Evolutionary conservation across 2,888 invertebrate species (phyloP).

Genomic region (Drosophila paranaensis): DNA sequence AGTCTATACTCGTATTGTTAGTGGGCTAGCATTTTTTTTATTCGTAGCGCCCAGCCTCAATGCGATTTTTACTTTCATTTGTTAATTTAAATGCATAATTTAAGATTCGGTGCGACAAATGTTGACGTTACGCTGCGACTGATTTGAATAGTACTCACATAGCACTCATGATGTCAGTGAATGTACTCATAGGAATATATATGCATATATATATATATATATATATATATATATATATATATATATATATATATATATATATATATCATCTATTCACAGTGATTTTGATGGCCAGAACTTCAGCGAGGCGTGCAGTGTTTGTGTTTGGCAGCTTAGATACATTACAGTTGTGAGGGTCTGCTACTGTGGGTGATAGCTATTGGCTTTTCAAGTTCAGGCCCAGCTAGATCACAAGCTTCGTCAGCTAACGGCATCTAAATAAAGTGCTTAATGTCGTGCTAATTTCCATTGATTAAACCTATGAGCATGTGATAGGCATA

Average conservation of each 20-base stretch:
- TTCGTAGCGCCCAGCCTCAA: constrained; percentile 63
- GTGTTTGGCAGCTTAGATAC: constrained; percentile 50
- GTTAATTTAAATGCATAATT: constrained; percentile 66
- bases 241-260: background rate
- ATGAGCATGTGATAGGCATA: constrained; percentile 53
- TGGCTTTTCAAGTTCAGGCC: constrained; percentile 1
- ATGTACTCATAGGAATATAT: constrained; percentile 17
- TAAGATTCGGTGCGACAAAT: constrained; percentile 51
- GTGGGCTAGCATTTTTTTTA: constrained; percentile 24
- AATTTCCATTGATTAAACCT: constrained; percentile 62
- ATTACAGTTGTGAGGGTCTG: constrained; percentile 12
- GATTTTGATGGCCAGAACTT: constrained; percentile 36
- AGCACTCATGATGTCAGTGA: constrained; percentile 51
- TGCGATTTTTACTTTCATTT: constrained; percentile 75
- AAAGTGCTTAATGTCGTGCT: constrained; percentile 47
- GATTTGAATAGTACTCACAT: constrained; percentile 5
- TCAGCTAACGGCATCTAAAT: constrained; percentile 35
- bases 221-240: background rate
- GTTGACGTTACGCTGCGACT: constrained; percentile 32
- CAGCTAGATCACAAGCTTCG: constrained; percentile 41
- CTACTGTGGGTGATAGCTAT: constrained; percentile 14
- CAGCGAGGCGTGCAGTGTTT: constrained; percentile 71
- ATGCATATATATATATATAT: background rate
- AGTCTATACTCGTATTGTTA: constrained; percentile 6
- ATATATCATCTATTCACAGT: constrained; percentile 6